Base-by-base conservation (phyloP, 2,888 invertebrate genomes). In the Andrena praecox region DNA sequence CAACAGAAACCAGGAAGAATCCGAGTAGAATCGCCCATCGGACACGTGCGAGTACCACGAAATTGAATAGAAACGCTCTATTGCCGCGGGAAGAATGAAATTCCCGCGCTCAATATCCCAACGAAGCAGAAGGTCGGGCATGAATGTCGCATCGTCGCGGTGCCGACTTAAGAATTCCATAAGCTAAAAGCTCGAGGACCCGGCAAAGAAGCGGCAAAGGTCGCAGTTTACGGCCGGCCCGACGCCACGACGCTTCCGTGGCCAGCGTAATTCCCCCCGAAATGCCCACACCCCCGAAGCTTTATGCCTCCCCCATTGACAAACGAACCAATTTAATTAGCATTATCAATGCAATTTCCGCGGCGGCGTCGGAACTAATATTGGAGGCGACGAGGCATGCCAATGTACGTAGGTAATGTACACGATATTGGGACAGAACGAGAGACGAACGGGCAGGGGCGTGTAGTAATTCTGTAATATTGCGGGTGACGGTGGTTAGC, bases 381-480 rank as follows among this genome's bases (percentile, higher is more conserved):
- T 91, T 89, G 87, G 86, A 88, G 88, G 87, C 87, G 86, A 82
- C 80, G 85, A 85, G 86, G 85, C 81, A 84, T 66, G 73, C 74
- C 83, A 52, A 82, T 86, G 84, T 85, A 84, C 83, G 86, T 85
- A 77, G 80, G 85, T 80, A 87, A 86, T 87, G 86, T 85, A 81
- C 83, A 85, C 80, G 84, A 86, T 85, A 90, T 88, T 87, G 86
- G 42, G 85, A 85, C 84, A 68, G 86, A 87, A 87, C 79, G 82
- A 82, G 87, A 85, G 84, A 89, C 83, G 85, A 84, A 83, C 82
- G 85, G 84, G 85, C 81, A 72, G 71, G 84, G 80, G 71, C 73
- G 85, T 87, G 87, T 89, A 88, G 90, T 89, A 90, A 91, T 90
- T 91, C 89, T 89, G 89, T 91, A 91, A 91, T 90, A 90, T 91